These are phyloP conservation scores for Muscicapa adusta DNA, from an alignment of 2,113 vertebrate species.

Conservation along the genomic window DNA sequence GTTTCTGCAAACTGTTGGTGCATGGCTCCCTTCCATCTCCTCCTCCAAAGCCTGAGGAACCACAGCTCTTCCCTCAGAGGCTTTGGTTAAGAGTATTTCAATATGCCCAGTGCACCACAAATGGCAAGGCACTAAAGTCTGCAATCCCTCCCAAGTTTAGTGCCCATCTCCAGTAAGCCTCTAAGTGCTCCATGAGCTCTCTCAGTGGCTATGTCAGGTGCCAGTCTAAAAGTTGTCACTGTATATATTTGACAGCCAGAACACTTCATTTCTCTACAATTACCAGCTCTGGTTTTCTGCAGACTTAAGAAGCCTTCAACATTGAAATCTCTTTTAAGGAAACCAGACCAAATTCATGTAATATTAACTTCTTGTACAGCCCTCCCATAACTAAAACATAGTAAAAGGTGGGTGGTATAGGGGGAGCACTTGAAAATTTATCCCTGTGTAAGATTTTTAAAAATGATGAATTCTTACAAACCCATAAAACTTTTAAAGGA, in stretches of 20 bases:
- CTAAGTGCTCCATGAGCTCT: background rate
- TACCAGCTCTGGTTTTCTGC: background rate
- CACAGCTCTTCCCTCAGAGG: background rate
- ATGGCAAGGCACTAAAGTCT: background rate
- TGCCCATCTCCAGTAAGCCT: background rate
- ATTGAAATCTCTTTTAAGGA: background rate
- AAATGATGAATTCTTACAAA: background rate
- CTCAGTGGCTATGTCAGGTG: background rate
- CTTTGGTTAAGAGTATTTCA: background rate
- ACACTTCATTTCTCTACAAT: background rate
- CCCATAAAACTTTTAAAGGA: background rate
- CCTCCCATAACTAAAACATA: background rate
- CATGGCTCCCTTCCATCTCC: background rate
- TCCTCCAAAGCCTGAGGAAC: background rate
- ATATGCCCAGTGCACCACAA: background rate
- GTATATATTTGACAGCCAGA: background rate
- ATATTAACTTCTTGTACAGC: background rate
- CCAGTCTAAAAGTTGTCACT: background rate
- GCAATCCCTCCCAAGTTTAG: background rate
- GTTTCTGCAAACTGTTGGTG: fast-evolving
- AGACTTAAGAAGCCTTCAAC: background rate
- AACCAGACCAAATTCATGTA: background rate
- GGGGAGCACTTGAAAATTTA: background rate
- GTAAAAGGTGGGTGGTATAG: background rate
- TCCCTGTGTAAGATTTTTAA: background rate